A percentile compares a stretch with the other conserved stretches of the same genome.
Evolutionary conservation across 2,113 vertebrate species (phyloP).

Genomic region (Alligator mississippiensis): DNA sequence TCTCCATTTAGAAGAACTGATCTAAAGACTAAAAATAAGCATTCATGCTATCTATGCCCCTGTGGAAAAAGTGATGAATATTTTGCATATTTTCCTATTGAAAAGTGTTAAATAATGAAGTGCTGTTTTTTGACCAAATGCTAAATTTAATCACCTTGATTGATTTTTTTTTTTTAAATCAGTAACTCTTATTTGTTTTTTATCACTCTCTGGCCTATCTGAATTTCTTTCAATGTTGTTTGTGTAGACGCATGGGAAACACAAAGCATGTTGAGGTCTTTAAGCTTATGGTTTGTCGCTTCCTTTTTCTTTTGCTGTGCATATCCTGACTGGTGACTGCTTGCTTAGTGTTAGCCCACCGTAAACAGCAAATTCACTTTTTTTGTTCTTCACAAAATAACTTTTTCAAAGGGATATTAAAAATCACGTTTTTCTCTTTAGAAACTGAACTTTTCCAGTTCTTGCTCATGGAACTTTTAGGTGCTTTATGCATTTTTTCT

Average conservation of each 20-base stretch:
- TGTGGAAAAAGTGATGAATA: not conserved
- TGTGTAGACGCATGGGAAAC: not conserved
- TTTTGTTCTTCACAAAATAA: not conserved
- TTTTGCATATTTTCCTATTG: slow-evolving; percentile 55
- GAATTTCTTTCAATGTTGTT: not conserved
- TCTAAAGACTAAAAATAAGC: slow-evolving; percentile 44
- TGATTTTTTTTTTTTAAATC: not conserved
- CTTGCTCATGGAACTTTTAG: not conserved
- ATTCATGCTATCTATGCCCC: not conserved
- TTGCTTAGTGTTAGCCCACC: not conserved
- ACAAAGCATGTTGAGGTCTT: not conserved
- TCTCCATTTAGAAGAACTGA: not conserved
- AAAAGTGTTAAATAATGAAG: not conserved
- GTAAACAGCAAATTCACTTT: not conserved
- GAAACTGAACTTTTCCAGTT: slow-evolving; percentile 1
- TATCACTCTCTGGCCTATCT: not conserved
- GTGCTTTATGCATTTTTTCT: not conserved
- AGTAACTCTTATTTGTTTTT: not conserved
- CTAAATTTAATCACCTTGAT: not conserved
- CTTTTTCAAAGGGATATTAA: not conserved
- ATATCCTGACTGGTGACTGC: not conserved
- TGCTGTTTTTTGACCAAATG: not conserved
- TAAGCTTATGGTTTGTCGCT: not conserved
- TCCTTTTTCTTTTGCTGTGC: not conserved
- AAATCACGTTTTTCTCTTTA: slow-evolving; percentile 8